Conservation (phyloP, 2,888 invertebrate genomes). For the Incurvaria masculella region DNA sequence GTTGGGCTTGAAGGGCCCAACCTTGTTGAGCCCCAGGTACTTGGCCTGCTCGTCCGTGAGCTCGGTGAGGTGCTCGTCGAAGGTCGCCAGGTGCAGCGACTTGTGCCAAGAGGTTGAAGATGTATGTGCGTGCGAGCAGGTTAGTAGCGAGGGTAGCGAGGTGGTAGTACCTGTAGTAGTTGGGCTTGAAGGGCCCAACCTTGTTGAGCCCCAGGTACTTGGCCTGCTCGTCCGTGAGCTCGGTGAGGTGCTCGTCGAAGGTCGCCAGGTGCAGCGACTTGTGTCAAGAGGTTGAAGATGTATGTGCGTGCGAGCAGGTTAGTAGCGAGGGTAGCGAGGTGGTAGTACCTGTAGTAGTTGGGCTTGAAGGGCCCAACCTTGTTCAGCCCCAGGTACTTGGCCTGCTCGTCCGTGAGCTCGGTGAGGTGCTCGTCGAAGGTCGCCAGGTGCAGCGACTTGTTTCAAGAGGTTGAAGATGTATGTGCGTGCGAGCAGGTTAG, state of each 20-base stretch:
- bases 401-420: constrained; percentile 94
- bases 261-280: constrained; percentile 94
- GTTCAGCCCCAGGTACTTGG: constrained; percentile 84
- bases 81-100: constrained; percentile 94
- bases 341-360: too few relatives aligned
- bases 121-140: too few relatives aligned
- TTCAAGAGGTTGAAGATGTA: too few relatives aligned
- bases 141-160: too few relatives aligned
- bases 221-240: constrained; percentile 94
- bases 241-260: constrained; percentile 96
- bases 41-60: constrained; percentile 95
- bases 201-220: constrained; percentile 97
- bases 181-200: constrained; percentile 98
- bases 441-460: constrained; percentile 92
- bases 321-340: too few relatives aligned
- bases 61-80: constrained; percentile 97
- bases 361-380: constrained; percentile 22
- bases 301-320: too few relatives aligned
- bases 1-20: constrained; percentile 98
- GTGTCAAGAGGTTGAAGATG: too few relatives aligned
- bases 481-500: too few relatives aligned
- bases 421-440: constrained; percentile 98
- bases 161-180: constrained; percentile 99
- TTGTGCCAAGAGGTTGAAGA: too few relatives aligned
- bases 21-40: constrained; percentile 95